These are phyloP conservation scores for Margarornis squamiger DNA, from an alignment of 2,797 vertebrate genomes.

Conservation along the genomic window DNA sequence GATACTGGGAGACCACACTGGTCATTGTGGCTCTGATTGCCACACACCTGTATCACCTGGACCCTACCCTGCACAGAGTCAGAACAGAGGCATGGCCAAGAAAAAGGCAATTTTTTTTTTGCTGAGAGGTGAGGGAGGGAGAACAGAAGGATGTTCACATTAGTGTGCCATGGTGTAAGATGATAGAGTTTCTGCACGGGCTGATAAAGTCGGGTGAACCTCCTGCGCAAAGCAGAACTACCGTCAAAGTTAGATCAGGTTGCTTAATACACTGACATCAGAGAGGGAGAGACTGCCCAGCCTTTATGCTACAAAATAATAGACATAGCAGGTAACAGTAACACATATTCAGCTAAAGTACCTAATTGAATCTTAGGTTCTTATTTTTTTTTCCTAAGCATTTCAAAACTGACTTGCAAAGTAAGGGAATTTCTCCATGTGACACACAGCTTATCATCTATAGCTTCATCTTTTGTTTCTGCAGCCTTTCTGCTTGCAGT, in stretches of 20 bases:
- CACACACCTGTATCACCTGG: accelerated
- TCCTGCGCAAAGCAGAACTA: neutral
- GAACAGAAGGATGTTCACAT: neutral
- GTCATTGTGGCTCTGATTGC: neutral
- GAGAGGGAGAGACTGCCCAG: neutral
- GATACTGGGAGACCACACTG: accelerated
- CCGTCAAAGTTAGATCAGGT: neutral
- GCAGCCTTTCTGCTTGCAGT: neutral
- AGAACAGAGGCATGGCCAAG: neutral
- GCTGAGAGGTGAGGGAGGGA: neutral
- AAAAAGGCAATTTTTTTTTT: neutral
- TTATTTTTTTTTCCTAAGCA: neutral
- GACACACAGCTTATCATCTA: neutral
- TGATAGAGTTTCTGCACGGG: neutral
- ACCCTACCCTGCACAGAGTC: neutral
- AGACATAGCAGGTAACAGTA: neutral
- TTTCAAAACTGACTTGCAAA: neutral
- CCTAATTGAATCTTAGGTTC: neutral
- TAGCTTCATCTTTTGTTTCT: neutral
- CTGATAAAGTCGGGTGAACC: neutral
- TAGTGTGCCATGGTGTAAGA: neutral
- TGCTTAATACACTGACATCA: neutral
- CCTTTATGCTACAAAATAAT: neutral
- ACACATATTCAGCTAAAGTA: neutral
- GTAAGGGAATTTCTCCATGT: neutral